Conservation (phyloP, 1,140 invertebrate species). For the Solen grandis region DNA sequence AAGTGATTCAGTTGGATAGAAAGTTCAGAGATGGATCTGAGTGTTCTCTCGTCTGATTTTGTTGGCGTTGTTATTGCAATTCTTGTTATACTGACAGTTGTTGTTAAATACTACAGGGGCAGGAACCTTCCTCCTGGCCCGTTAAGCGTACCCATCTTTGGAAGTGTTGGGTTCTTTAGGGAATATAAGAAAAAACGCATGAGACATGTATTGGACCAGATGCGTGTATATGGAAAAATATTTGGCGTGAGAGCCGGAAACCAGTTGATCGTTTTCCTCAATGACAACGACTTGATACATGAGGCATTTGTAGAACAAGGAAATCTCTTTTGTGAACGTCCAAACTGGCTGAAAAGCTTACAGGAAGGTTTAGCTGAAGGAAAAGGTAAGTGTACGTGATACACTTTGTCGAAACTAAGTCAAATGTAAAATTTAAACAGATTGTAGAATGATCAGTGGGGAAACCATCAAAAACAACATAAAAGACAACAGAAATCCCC, state of each 20-base stretch:
- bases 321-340: slow-evolving; percentile 55
- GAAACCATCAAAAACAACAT: not conserved
- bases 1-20: no score
- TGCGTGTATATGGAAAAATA: slow-evolving; percentile 55
- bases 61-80: no score
- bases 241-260: slow-evolving; percentile 60
- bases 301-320: slow-evolving; percentile 61
- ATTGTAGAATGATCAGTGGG: not conserved
- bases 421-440: no score
- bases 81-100: no score
- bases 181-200: not conserved
- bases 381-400: slow-evolving; percentile 24
- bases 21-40: no score
- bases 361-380: slow-evolving; percentile 7
- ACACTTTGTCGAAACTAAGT: no score
- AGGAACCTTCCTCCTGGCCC: slow-evolving; percentile 51
- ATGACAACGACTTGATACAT: slow-evolving; percentile 59
- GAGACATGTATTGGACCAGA: slow-evolving; percentile 31
- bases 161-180: slow-evolving; percentile 39
- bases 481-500: not conserved
- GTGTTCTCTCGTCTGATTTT: no score
- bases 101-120: no score
- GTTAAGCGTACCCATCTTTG: slow-evolving; percentile 45
- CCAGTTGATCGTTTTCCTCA: slow-evolving; percentile 54
- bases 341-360: slow-evolving; percentile 43